These are phyloP conservation scores for Collichthys lucidus DNA, from an alignment of 2,113 vertebrate species.

Conservation along the genomic window DNA sequence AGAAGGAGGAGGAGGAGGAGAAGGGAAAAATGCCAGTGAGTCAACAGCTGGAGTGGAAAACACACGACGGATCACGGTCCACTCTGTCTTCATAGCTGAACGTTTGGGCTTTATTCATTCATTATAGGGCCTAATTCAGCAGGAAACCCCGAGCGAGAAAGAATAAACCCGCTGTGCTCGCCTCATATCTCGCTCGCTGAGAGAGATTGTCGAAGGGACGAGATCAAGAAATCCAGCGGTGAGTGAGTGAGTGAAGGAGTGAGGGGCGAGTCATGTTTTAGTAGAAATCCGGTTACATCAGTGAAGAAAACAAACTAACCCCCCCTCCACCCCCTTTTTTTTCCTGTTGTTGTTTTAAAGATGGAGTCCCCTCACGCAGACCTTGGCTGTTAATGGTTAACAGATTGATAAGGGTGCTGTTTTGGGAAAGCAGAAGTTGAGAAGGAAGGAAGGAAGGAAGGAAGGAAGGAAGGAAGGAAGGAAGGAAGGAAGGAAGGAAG, in stretches of 20 bases:
- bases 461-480: too few species aligned
- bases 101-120: constrained; percentile 51
- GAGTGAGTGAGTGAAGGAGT: constrained; percentile 35
- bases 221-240: constrained; percentile 48
- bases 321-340: background rate
- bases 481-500: background rate
- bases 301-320: constrained; percentile 27
- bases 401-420: constrained; percentile 28
- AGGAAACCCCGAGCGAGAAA: constrained; percentile 21
- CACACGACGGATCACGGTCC: constrained; percentile 58
- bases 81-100: constrained; percentile 44
- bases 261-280: constrained; percentile 28
- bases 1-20: background rate
- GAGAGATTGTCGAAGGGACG: constrained; percentile 11
- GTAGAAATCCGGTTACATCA: constrained; percentile 12
- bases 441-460: too few species aligned
- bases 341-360: constrained; percentile 59
- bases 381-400: constrained; percentile 47
- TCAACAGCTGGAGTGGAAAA: constrained; percentile 72
- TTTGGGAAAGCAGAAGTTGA: constrained; percentile 20
- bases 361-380: constrained; percentile 55
- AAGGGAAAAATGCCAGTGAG: constrained; percentile 64
- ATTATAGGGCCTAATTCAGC: constrained; percentile 9
- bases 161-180: background rate
- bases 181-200: constrained; percentile 4